phyloP scores from a whole-genome alignment of 2,888 invertebrate species.

The Polyommatus icarus region DNA sequence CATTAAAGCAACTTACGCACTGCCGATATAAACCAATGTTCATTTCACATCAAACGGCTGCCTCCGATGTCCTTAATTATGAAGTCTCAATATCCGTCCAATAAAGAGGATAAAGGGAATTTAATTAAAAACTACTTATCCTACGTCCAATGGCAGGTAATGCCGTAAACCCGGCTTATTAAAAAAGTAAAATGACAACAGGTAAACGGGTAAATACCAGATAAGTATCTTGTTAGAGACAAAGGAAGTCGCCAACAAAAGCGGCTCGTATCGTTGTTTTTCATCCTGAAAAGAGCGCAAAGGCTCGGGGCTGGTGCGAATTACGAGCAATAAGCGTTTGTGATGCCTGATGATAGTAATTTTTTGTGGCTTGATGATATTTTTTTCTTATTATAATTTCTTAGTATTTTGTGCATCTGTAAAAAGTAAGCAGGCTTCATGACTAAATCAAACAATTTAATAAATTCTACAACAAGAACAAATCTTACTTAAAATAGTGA shows the following conservation, averaged over 20 bases:
- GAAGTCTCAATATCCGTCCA: neutral
- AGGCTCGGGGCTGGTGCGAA: slow-evolving; percentile 40
- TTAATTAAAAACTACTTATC: slow-evolving; percentile 26
- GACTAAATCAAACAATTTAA: too few species aligned
- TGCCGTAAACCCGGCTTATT: slow-evolving; percentile 47
- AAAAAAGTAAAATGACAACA: slow-evolving; percentile 59
- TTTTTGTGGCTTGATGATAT: too few species aligned
- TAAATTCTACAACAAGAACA: too few species aligned
- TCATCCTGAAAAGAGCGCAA: slow-evolving; percentile 59
- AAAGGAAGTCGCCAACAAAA: slow-evolving; percentile 66
- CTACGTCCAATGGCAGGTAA: slow-evolving; percentile 21
- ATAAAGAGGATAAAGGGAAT: slow-evolving; percentile 20
- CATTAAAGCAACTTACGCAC: neutral
- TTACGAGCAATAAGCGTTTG: slow-evolving; percentile 19
- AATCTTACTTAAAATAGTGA: too few species aligned
- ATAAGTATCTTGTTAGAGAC: slow-evolving; percentile 75
- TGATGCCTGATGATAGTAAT: too few species aligned
- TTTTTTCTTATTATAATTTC: too few species aligned
- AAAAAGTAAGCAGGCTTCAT: too few species aligned
- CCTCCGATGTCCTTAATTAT: neutral
- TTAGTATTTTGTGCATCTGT: too few species aligned
- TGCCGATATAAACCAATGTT: neutral
- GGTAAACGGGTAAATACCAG: slow-evolving; percentile 71
- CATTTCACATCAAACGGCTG: neutral
- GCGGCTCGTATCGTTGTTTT: slow-evolving; percentile 66